Conservation (phyloP, 1,140 invertebrate species). For the Caenorhabditis inopinata region DNA sequence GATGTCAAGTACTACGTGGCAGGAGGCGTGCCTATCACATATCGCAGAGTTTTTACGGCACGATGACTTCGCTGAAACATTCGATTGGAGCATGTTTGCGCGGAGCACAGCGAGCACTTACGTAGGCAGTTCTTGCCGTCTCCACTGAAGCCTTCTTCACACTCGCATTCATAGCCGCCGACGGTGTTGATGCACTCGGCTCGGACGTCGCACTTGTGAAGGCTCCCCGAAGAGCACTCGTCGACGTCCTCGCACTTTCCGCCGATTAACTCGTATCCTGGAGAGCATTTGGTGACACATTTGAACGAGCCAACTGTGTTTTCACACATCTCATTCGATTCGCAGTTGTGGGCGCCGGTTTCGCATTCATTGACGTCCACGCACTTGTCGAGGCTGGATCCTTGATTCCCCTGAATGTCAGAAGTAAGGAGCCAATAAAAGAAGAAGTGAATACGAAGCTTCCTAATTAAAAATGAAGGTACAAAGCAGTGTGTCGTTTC, state of each 20-base stretch:
- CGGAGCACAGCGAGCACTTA: constrained; percentile 35
- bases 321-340: constrained; percentile 72
- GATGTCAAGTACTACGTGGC: constrained; percentile 48
- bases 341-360: constrained; percentile 77
- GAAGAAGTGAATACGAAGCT: too few relatives aligned
- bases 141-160: constrained; percentile 57
- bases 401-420: not conserved
- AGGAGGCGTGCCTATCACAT: constrained; percentile 57
- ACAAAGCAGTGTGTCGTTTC: too few relatives aligned
- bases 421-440: too few relatives aligned
- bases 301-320: constrained; percentile 51
- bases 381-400: constrained; percentile 44
- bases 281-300: constrained; percentile 43
- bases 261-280: constrained; percentile 41
- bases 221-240: constrained; percentile 31
- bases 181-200: constrained; percentile 57
- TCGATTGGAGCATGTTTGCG: too few relatives aligned
- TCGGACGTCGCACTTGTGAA: constrained; percentile 47
- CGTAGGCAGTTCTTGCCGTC: constrained; percentile 56
- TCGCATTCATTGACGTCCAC: constrained; percentile 82
- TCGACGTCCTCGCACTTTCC: constrained; percentile 49
- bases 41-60: constrained; percentile 52
- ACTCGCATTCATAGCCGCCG: constrained; percentile 58
- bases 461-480: too few relatives aligned
- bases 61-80: constrained; percentile 53